A percentile compares a stretch with the other conserved stretches of the same genome.
phyloP scores from a whole-genome alignment of 2,888 invertebrate species.

The Lacanobia wlatinum region DNA sequence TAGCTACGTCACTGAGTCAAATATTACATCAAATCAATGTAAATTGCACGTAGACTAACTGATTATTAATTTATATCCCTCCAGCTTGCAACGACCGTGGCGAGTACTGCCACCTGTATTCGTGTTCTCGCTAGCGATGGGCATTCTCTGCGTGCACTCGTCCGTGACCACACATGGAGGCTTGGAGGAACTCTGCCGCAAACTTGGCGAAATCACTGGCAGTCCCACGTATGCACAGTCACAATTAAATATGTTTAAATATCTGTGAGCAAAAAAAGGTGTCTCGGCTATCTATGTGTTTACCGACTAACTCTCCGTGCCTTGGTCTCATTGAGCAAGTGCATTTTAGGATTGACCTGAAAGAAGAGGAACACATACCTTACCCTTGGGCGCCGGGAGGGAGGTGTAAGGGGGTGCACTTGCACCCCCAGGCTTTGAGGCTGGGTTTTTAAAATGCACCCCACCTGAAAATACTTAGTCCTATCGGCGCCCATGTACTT shows the following conservation, averaged over 20 bases:
- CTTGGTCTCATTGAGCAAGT: background rate
- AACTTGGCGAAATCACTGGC: slow-evolving; percentile 83
- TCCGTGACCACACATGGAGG: slow-evolving; percentile 81
- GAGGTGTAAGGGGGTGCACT: too few species aligned
- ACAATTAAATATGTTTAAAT: background rate
- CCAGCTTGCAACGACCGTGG: slow-evolving; percentile 85
- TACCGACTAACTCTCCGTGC: background rate
- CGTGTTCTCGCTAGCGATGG: slow-evolving; percentile 83
- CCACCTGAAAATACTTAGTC: too few species aligned
- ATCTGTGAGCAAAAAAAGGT: background rate
- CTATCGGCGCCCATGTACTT: too few species aligned
- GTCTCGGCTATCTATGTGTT: too few species aligned
- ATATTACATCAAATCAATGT: background rate
- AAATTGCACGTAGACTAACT: background rate
- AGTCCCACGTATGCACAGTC: slow-evolving; percentile 76
- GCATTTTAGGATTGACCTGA: background rate
- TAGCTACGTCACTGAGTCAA: background rate
- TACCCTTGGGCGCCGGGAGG: too few species aligned
- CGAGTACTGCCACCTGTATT: slow-evolving; percentile 83
- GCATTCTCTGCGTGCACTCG: slow-evolving; percentile 80
- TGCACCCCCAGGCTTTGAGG: too few species aligned
- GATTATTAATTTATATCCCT: background rate
- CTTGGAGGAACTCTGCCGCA: slow-evolving; percentile 81
- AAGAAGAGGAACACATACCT: background rate
- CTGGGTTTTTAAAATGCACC: too few species aligned